These are phyloP conservation scores for Stegostoma tigrinum DNA, from an alignment of 2,113 vertebrate genomes.

Conservation along the genomic window DNA sequence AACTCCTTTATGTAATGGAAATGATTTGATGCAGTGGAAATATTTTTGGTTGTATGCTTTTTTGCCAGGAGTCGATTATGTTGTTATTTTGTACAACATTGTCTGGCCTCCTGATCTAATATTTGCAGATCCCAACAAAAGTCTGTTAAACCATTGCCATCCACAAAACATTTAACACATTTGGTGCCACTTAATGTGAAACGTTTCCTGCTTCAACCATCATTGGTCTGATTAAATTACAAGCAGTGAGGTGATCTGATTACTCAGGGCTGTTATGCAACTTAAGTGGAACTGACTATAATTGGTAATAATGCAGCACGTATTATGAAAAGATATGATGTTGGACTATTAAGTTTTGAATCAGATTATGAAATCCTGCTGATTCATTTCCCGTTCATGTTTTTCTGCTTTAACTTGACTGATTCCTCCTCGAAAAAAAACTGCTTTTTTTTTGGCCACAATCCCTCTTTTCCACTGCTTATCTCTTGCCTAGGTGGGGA, in stretches of 20 bases:
- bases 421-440: background rate
- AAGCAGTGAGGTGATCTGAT: background rate
- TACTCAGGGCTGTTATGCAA: background rate
- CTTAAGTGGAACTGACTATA: background rate
- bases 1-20: background rate
- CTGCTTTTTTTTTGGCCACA: background rate
- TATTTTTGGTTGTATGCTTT: background rate
- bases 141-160: background rate
- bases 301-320: background rate
- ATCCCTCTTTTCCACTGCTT: background rate
- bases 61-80: background rate
- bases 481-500: background rate
- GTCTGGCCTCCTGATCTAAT: background rate
- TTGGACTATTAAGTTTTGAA: background rate
- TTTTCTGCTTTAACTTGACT: background rate
- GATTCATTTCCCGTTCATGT: slow-evolving; percentile 17
- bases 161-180: background rate
- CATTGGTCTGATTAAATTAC: background rate
- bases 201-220: background rate
- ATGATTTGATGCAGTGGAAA: background rate
- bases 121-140: background rate
- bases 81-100: background rate
- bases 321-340: background rate
- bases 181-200: slow-evolving; percentile 12
- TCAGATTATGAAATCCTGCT: background rate